phyloP scores from a whole-genome alignment of 2,888 invertebrate genomes.

The Caenorhabditis angaria region DNA sequence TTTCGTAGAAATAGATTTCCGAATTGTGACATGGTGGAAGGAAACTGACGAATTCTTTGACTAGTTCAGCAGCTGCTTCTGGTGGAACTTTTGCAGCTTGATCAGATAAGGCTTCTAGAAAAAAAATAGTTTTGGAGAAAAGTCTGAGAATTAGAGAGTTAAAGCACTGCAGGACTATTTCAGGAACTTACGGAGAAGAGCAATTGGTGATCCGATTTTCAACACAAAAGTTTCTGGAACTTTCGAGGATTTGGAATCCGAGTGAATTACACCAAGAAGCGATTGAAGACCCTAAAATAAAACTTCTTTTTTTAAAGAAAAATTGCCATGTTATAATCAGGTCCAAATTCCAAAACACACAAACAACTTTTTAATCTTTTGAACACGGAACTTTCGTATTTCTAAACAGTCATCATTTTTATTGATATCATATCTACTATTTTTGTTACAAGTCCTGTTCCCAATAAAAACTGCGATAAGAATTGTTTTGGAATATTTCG shows the following conservation, averaged over 20 bases:
- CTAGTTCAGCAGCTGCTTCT: slow-evolving; percentile 13
- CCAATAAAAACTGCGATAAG: no score
- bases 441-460: no score
- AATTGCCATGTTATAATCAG: not conserved
- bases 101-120: slow-evolving; percentile 29
- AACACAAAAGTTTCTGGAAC: slow-evolving; percentile 25
- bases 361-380: no score
- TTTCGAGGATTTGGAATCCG: slow-evolving; percentile 13
- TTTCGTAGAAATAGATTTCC: slow-evolving; percentile 40
- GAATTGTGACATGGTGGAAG: slow-evolving; percentile 40
- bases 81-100: slow-evolving; percentile 29
- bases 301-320: not conserved
- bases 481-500: no score
- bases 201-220: slow-evolving; percentile 43
- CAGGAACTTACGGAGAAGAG: slow-evolving; percentile 24
- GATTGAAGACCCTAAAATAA: slow-evolving; percentile 41
- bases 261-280: slow-evolving; percentile 31
- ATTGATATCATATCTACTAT: no score
- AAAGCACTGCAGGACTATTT: not conserved
- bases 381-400: no score
- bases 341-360: no score
- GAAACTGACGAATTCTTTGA: slow-evolving; percentile 28
- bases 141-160: not conserved
- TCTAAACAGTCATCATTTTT: no score
- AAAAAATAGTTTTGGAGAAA: not conserved